These are phyloP conservation scores for Malurus elegans DNA, from an alignment of 2,113 vertebrate species.

Conservation along the genomic window DNA sequence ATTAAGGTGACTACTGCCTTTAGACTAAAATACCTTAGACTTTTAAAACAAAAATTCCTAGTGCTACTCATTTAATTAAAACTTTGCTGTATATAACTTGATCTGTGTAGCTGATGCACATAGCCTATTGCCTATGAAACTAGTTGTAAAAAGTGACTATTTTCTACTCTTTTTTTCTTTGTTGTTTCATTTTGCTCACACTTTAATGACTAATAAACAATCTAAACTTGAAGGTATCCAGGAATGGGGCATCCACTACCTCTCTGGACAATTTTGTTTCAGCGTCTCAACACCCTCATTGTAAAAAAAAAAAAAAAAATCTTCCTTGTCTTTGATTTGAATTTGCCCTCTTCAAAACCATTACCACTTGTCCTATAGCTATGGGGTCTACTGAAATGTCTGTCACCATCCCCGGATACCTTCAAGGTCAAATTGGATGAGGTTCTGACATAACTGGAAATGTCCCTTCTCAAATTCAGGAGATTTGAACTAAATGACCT, in stretches of 20 bases:
- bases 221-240: background rate
- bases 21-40: background rate
- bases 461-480: background rate
- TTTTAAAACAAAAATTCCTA: background rate
- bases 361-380: rapidly evolving
- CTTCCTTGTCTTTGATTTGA: background rate
- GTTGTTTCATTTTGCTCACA: background rate
- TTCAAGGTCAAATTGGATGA: background rate
- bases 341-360: background rate
- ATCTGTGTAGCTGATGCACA: background rate
- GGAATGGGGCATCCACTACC: background rate
- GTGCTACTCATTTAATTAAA: background rate
- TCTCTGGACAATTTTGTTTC: background rate
- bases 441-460: background rate
- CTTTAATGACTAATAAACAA: background rate
- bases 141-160: background rate
- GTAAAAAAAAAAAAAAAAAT: background rate
- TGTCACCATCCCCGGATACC: background rate
- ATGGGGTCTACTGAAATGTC: background rate
- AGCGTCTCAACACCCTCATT: background rate
- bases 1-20: background rate
- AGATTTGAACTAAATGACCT: background rate
- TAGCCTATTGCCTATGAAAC: background rate
- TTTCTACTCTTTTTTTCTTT: background rate
- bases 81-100: background rate